Percentiles rank a stretch among this genome's conserved stretches.
These are phyloP conservation scores for Promerops cafer DNA, from an alignment of 2,113 vertebrate species.

Conservation along the genomic window DNA sequence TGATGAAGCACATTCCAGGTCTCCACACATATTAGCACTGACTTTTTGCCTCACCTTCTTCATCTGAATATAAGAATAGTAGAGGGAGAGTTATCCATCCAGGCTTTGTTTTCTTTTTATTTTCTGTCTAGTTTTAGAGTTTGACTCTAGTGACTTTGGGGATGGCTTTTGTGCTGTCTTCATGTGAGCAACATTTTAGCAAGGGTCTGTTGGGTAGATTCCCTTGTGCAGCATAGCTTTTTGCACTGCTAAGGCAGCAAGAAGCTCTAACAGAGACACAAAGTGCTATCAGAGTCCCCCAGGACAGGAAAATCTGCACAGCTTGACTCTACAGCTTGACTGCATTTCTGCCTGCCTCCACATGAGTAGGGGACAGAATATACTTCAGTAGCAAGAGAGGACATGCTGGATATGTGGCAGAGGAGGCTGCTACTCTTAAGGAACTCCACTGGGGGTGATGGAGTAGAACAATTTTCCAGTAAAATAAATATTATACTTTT, in stretches of 20 bases:
- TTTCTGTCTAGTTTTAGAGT: neutral
- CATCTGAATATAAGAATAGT: neutral
- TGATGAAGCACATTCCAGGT: conserved; percentile 24
- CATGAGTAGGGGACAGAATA: rapidly evolving
- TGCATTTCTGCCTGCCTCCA: neutral
- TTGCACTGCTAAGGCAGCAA: conserved; percentile 19
- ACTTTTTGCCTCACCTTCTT: conserved; percentile 33
- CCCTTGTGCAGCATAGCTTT: conserved; percentile 1
- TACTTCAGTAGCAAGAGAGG: neutral
- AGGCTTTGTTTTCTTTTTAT: neutral
- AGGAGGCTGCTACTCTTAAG: neutral
- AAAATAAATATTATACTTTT: neutral
- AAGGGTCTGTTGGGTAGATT: neutral
- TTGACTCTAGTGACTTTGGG: conserved; percentile 26
- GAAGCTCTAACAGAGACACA: neutral
- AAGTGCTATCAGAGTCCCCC: neutral
- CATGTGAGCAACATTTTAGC: neutral
- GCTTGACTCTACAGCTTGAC: neutral
- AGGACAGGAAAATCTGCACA: neutral
- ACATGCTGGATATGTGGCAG: neutral
- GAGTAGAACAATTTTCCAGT: neutral
- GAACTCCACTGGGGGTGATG: neutral
- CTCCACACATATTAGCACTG: neutral
- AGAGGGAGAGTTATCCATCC: neutral
- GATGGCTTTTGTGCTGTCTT: neutral